Evolutionary conservation across 1,140 invertebrate species (phyloP).

Genomic region (Paraescarpia echinospica): DNA sequence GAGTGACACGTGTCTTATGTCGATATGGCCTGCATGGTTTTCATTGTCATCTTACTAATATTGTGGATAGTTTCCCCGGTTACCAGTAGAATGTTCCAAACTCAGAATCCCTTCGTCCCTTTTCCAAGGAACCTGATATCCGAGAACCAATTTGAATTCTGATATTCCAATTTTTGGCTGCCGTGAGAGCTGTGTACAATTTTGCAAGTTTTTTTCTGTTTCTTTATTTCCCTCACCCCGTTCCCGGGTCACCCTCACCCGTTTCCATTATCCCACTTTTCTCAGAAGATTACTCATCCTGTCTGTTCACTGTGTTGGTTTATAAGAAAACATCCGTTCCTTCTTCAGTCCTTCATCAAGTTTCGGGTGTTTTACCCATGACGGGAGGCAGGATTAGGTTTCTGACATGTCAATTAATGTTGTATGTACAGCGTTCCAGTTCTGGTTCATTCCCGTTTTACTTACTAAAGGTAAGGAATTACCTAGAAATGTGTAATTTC

Average conservation of each 20-base stretch:
- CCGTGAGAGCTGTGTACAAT: too few relatives aligned
- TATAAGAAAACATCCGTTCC: background rate
- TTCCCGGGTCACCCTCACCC: background rate
- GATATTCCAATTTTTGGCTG: background rate
- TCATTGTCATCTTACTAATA: too few relatives aligned
- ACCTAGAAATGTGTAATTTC: background rate
- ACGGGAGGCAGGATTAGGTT: background rate
- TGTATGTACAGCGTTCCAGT: background rate
- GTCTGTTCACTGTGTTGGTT: background rate
- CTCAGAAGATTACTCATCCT: background rate
- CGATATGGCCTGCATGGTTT: too few relatives aligned
- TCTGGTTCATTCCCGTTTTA: background rate
- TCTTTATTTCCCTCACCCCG: background rate
- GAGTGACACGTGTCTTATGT: too few relatives aligned
- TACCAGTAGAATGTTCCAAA: too few relatives aligned
- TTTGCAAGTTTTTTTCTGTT: too few relatives aligned
- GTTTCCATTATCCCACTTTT: background rate
- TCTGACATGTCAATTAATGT: conserved; percentile 6
- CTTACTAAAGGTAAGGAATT: background rate
- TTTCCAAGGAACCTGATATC: too few relatives aligned
- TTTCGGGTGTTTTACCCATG: background rate
- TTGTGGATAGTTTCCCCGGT: too few relatives aligned
- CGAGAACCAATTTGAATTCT: background rate
- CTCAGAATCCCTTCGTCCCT: too few relatives aligned
- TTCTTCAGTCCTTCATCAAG: background rate